Evolutionary conservation across 2,113 vertebrate genomes (phyloP).

Genomic region (Polypterus senegalus): DNA sequence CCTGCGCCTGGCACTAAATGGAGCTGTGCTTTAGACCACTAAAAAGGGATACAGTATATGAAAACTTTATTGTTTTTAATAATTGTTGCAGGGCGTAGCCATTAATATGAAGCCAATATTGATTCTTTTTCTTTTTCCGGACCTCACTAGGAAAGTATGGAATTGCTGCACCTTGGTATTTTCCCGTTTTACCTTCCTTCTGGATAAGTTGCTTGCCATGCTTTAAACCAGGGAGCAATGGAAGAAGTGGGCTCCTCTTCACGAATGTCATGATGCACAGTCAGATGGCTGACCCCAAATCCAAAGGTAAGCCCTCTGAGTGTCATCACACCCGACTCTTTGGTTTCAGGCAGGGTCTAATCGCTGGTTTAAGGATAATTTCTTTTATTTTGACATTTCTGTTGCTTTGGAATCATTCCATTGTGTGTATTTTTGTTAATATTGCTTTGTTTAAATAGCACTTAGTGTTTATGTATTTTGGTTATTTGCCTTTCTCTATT

Average conservation of each 20-base stretch:
- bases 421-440: too few species aligned
- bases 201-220: conserved; percentile 64
- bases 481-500: too few species aligned
- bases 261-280: conserved; percentile 67
- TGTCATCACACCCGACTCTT: too few species aligned
- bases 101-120: conserved; percentile 10
- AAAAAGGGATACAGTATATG: background rate
- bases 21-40: background rate
- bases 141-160: conserved; percentile 71
- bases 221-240: conserved; percentile 30
- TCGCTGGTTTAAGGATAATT: too few species aligned
- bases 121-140: conserved; percentile 12
- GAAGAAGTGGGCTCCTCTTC: conserved; percentile 52
- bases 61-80: background rate
- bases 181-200: conserved; percentile 77
- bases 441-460: too few species aligned
- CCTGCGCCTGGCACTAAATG: too few species aligned
- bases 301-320: conserved; percentile 33
- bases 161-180: conserved; percentile 80
- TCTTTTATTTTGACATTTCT: too few species aligned
- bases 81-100: background rate
- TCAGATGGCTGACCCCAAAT: conserved; percentile 32
- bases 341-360: too few species aligned
- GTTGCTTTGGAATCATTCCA: too few species aligned
- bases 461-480: too few species aligned